phyloP scores from a whole-genome alignment of 2,113 vertebrate species.

The Oophaga pumilio region DNA sequence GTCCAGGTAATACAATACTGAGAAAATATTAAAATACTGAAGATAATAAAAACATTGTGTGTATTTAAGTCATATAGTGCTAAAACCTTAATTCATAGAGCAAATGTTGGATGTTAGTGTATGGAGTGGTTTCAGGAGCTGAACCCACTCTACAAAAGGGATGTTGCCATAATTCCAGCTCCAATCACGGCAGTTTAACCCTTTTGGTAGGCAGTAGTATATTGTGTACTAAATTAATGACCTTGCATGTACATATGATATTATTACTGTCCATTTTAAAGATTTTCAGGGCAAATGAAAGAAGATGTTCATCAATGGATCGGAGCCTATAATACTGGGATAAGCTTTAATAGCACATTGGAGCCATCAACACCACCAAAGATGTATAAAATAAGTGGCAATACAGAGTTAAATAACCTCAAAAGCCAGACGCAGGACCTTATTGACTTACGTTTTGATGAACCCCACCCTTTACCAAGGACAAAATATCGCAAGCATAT shows the following conservation, averaged over 20 bases:
- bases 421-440: neutral
- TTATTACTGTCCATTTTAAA: constrained; percentile 9
- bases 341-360: neutral
- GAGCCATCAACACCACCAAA: neutral
- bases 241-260: neutral
- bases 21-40: too few relatives aligned
- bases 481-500: constrained; percentile 23
- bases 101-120: too few relatives aligned
- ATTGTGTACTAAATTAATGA: neutral
- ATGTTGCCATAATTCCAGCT: too few relatives aligned
- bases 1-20: too few relatives aligned
- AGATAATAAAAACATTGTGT: too few relatives aligned
- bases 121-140: too few relatives aligned
- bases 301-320: constrained; percentile 12
- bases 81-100: too few relatives aligned
- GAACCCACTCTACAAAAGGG: too few relatives aligned
- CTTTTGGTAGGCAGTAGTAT: neutral
- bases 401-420: neutral
- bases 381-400: neutral
- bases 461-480: constrained; percentile 9
- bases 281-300: neutral
- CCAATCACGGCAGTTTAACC: neutral
- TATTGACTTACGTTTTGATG: neutral
- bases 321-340: neutral
- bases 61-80: too few relatives aligned